Percentiles rank a stretch among this genome's conserved stretches.
Evolutionary conservation across 2,797 vertebrate genomes (phyloP).

Genomic region (Ctenosaura bakeri): DNA sequence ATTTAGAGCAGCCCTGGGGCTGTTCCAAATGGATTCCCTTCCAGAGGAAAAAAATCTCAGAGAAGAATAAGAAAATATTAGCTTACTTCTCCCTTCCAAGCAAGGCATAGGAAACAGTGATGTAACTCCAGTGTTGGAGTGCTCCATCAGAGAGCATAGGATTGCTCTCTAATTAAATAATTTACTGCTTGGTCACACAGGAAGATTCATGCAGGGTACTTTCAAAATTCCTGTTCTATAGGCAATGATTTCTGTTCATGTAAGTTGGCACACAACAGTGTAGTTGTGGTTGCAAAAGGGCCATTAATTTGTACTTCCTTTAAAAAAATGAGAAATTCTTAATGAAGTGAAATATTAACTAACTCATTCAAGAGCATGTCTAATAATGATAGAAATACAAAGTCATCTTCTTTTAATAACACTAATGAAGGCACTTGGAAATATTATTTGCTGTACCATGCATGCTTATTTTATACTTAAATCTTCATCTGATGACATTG

Average conservation of each 20-base stretch:
- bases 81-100: not conserved
- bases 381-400: conserved; percentile 18
- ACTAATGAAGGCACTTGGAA: conserved; percentile 16
- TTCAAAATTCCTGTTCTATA: not conserved
- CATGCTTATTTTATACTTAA: not conserved
- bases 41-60: no score
- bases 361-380: conserved; percentile 14
- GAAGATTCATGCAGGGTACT: not conserved
- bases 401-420: not conserved
- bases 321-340: conserved; percentile 18
- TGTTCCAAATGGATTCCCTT: not conserved
- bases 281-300: not conserved
- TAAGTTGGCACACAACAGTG: not conserved
- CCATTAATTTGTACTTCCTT: not conserved
- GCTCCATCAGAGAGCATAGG: not conserved
- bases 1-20: not conserved
- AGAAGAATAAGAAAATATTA: not conserved
- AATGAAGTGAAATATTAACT: conserved; percentile 21
- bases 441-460: conserved; percentile 5
- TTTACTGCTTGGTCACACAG: not conserved
- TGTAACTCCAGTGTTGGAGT: not conserved
- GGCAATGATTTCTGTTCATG: not conserved
- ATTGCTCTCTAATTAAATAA: not conserved
- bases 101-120: not conserved
- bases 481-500: conserved; percentile 30